A percentile compares a stretch with the other conserved stretches of the same genome.
phyloP scores from a whole-genome alignment of 2,888 invertebrate species.

The Rambutsinella grinnellia region DNA sequence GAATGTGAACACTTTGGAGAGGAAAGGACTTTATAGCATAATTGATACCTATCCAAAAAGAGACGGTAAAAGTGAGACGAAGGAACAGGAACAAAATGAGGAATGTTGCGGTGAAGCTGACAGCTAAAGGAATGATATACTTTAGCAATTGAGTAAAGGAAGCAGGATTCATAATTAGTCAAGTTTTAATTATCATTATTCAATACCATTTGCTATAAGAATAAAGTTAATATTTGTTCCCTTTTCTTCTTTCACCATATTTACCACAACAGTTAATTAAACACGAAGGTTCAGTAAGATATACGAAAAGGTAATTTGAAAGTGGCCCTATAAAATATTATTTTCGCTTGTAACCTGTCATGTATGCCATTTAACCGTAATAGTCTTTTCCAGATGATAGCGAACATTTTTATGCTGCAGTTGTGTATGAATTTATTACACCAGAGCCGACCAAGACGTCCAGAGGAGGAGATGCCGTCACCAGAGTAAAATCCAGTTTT shows the following conservation, averaged over 20 bases:
- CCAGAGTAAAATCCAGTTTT: conserved; percentile 23
- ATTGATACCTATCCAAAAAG: no score
- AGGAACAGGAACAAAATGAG: neutral
- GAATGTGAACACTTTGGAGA: no score
- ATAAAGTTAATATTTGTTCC: neutral
- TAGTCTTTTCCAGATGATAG: conserved; percentile 32
- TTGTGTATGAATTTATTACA: conserved; percentile 32
- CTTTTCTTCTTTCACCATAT: neutral
- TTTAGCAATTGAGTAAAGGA: no score
- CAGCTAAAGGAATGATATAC: neutral
- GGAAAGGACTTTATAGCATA: no score
- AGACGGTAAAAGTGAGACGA: no score
- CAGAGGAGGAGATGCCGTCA: no score
- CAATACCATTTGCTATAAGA: no score
- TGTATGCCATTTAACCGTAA: conserved; percentile 23
- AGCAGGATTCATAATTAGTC: no score
- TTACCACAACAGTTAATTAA: conserved; percentile 17
- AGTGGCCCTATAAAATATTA: conserved; percentile 40
- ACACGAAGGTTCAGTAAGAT: conserved; percentile 15
- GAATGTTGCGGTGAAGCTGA: neutral
- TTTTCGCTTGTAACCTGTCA: conserved; percentile 33
- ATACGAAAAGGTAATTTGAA: conserved; percentile 6
- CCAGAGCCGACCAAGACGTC: no score
- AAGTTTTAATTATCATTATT: no score
- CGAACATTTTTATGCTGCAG: conserved; percentile 20